Conservation (phyloP, 2,888 invertebrate genomes). For the Drosophila yooni region DNA sequence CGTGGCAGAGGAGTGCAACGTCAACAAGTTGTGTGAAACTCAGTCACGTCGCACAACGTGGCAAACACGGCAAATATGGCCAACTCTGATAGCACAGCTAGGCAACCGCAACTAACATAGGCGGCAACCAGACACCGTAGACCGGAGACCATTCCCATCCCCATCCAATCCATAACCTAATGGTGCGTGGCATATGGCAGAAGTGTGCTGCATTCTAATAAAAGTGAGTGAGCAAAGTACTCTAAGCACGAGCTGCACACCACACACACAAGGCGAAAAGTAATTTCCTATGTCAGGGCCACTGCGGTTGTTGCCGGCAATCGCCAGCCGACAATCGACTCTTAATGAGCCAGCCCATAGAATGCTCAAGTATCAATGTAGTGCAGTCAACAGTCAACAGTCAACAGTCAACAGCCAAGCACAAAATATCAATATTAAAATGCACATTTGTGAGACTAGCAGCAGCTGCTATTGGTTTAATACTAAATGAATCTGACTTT, state of each 20-base stretch:
- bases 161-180: slow-evolving; percentile 34
- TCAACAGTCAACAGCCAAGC: not conserved
- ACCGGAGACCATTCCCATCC: not conserved
- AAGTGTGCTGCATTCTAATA: slow-evolving; percentile 73
- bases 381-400: not conserved
- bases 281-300: slow-evolving; percentile 38
- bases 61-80: slow-evolving; percentile 3
- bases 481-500: not conserved
- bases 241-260: slow-evolving; percentile 25
- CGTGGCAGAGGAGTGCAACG: slow-evolving; percentile 13
- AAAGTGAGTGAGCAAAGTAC: slow-evolving; percentile 53
- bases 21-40: slow-evolving; percentile 67
- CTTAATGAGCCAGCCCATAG: slow-evolving; percentile 24
- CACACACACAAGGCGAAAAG: slow-evolving; percentile 23
- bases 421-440: not conserved
- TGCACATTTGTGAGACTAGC: not conserved
- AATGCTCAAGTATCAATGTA: slow-evolving; percentile 20
- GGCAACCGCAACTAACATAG: slow-evolving; percentile 20
- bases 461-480: not conserved
- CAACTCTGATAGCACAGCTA: slow-evolving; percentile 1
- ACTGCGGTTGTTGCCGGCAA: slow-evolving; percentile 21
- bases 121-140: not conserved
- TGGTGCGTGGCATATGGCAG: slow-evolving; percentile 67
- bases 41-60: slow-evolving; percentile 39
- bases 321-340: slow-evolving; percentile 27